Conservation (phyloP, 2,797 vertebrate species). For the Nothura maculosa region DNA sequence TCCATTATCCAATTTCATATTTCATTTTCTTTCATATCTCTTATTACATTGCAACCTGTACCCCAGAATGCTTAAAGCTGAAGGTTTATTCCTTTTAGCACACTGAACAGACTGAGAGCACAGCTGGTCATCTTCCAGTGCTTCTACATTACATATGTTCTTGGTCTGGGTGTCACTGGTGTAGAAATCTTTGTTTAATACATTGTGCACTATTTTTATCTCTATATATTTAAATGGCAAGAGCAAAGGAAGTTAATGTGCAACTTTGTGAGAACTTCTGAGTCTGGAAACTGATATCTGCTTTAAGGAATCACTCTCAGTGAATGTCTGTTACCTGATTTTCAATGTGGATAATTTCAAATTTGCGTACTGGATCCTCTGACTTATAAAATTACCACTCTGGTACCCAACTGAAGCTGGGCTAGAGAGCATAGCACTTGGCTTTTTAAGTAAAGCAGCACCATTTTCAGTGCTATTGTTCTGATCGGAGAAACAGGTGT, state of each 20-base stretch:
- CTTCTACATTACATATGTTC: conserved; percentile 43
- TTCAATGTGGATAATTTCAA: background rate
- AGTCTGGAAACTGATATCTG: background rate
- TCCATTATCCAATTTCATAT: conserved; percentile 36
- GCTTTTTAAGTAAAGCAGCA: background rate
- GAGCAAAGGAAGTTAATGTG: background rate
- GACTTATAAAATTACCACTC: background rate
- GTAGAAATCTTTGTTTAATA: background rate
- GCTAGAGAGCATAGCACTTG: background rate
- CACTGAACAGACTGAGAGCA: conserved; percentile 44
- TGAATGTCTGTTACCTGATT: background rate
- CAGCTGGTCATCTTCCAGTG: conserved; percentile 52
- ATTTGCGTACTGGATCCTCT: background rate
- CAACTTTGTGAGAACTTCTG: background rate
- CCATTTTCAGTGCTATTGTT: background rate
- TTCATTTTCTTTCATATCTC: conserved; percentile 49
- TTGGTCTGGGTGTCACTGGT: background rate
- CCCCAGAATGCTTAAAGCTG: conserved; percentile 26
- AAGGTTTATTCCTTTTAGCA: conserved; percentile 23
- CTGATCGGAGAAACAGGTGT: background rate
- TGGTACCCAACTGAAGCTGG: background rate
- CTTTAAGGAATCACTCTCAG: background rate
- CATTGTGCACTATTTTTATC: background rate
- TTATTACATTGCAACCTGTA: conserved; percentile 9
- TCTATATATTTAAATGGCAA: background rate